Evolutionary conservation across 2,797 vertebrate species (phyloP), one percentile per base, ranked within the genome.

Genomic region (Trachops cirrhosus): DNA sequence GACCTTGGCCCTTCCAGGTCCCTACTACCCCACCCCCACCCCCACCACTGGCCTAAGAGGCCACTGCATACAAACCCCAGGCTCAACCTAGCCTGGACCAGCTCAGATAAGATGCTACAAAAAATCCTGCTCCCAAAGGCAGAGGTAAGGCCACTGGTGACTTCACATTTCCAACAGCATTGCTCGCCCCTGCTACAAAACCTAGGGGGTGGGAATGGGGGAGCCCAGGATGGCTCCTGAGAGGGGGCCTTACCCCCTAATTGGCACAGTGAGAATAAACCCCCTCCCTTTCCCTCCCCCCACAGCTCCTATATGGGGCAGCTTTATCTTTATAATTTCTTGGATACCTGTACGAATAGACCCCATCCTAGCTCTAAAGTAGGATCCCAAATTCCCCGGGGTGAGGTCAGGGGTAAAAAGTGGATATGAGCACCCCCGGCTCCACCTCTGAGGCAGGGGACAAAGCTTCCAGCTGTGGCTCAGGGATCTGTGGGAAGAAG

Each of bases 141-240:
- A 98, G 97, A 91, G 95, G 96, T 97, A 98, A 98, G 97, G 97
- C 97, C 97, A 97, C 95, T 97, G 96, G 97, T 97, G 96, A 97
- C 96, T 97, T 97, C 96, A 96, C 93, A 98, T 97, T 97, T 97
- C 95, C 89, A 95, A 97, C 59, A 97, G 91, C 93, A 93, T 75
- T 91, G 93, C 95, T 87, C 41, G 18, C 78, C 87, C 97, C 83
- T 86, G 79, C 89, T 96, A 79, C 50, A 96, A 96, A 94, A 93
- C 93, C 89, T 82, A 91, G 50, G 44, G 85, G 93, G 84, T 93
- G 77, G 79, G 71, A 84, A 95, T 68, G 29, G 57, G 91, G 85
- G 64, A 95, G 85, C 78, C 4, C 14, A 95, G 85, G 80, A 91
- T 88, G 86, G 93, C 94, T 96, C 96, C 87, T 32, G 75, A 95